Evolutionary conservation across 37 sponge, comb jelly and placozoan genomes (phyloP), one percentile per base, ranked within the genome.

Genomic region (Diacarnus erythraeanus): DNA sequence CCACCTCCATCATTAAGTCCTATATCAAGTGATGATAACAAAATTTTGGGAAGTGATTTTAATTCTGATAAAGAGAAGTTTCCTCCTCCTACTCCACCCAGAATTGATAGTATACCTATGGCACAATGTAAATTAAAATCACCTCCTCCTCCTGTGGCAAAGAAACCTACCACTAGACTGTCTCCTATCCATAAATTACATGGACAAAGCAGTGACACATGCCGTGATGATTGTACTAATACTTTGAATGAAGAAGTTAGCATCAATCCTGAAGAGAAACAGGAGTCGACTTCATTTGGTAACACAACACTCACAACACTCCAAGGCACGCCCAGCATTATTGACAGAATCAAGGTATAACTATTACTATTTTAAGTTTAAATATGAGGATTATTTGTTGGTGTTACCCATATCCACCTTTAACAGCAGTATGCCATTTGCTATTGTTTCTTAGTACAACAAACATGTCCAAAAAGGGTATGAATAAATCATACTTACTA

Each of bases 321-420:
- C 69, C 69, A 69, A 69, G 21, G 37, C 34, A 69, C 39, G 18
- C 73, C 73, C 73, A 72, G 73, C 25, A 3, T 72, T 20, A 41
- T 72, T 44, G 73, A 72, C 73, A 72, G 73, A 72, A 72, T 72
- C n/a, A 72, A 72, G 73, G 73, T 72, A 72, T 21, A 42, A n/a
- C 9, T 42, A 44, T 20, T 4, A 20, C 38, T 12, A 9, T 31
- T 35, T 69, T 31, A 15, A 47, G 12, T 12, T 47, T 12, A 6
- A 47, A 47, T 47, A 47, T 15, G 51, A 47, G 51, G 51, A 47
- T 47, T 47, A n/a, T n/a, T n/a, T n/a, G n/a, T n/a, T n/a, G n/a
- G n/a, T n/a, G n/a, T n/a, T n/a, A n/a, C n/a, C n/a, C n/a, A n/a
- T n/a, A n/a, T n/a, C n/a, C n/a, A n/a, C n/a, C n/a, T n/a, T n/a